Conservation (phyloP, 2,113 vertebrate genomes). For the Circaetus cinerascens region DNA sequence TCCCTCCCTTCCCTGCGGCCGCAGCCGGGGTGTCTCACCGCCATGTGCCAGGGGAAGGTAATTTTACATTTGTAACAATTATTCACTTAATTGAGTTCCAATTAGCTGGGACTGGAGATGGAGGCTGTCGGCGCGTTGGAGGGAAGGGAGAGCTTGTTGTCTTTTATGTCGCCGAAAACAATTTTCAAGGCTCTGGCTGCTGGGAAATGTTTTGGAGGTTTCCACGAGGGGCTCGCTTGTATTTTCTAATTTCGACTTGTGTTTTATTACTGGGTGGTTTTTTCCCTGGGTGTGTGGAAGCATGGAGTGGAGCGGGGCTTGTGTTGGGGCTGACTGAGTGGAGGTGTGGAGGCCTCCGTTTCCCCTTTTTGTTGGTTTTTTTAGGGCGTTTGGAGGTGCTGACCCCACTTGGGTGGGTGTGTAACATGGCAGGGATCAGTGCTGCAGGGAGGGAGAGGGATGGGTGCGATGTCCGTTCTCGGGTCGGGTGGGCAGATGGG, state of each 20-base stretch:
- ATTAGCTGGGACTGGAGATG: slow-evolving; percentile 62
- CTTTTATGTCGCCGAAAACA: background rate
- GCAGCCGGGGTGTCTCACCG: background rate
- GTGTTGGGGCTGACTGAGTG: background rate
- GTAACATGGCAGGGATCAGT: accelerated
- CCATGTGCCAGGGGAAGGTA: slow-evolving; percentile 1
- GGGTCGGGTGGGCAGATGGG: accelerated
- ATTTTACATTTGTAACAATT: slow-evolving; percentile 77
- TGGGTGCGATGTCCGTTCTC: accelerated
- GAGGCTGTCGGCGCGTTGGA: background rate
- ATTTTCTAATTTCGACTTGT: background rate
- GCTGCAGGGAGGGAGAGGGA: background rate
- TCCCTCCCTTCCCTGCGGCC: background rate
- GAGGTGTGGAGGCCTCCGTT: background rate
- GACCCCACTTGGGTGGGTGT: background rate
- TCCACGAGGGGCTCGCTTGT: background rate
- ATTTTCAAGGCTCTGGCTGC: background rate
- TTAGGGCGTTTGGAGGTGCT: background rate
- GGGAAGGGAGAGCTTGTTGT: background rate
- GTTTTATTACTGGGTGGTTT: background rate
- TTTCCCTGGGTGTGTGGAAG: background rate
- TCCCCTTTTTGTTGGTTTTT: background rate
- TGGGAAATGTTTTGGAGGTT: background rate
- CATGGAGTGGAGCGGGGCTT: accelerated
- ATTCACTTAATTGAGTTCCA: slow-evolving; percentile 78